Evolutionary conservation across 2,797 vertebrate genomes (phyloP).

Genomic region (Sebastes flavidus): DNA sequence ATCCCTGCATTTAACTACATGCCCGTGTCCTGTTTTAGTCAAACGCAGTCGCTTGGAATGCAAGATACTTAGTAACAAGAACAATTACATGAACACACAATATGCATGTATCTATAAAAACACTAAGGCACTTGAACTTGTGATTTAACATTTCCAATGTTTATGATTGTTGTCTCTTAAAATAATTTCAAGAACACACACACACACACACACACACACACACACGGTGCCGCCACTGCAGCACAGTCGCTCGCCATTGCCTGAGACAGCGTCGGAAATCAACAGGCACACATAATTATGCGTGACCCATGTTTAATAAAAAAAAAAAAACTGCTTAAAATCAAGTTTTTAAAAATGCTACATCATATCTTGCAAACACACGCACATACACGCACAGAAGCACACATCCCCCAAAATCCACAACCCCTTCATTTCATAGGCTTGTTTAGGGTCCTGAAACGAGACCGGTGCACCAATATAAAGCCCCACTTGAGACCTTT

Average conservation of each 20-base stretch:
- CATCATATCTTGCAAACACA: conserved; percentile 50
- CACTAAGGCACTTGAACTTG: conserved; percentile 81
- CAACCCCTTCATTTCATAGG: conserved; percentile 38
- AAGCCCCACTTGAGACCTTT: conserved; percentile 40
- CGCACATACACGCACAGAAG: conserved; percentile 23
- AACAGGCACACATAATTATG: conserved; percentile 12
- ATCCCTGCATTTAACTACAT: conserved; percentile 52
- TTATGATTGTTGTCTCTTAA: conserved; percentile 58
- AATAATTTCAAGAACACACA: conserved; percentile 37
- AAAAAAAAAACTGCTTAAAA: conserved; percentile 51
- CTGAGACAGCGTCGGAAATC: conserved; percentile 63
- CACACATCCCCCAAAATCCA: conserved; percentile 35
- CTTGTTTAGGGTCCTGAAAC: conserved; percentile 70
- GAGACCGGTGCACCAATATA: conserved; percentile 61
- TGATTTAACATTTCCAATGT: conserved; percentile 56
- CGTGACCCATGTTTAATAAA: conserved; percentile 10
- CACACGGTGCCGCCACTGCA: conserved; percentile 29
- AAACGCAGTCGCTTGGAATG: conserved; percentile 57
- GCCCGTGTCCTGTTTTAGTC: conserved; percentile 48
- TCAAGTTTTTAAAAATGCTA: conserved; percentile 73
- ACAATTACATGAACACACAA: conserved; percentile 62
- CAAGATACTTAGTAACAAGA: conserved; percentile 65
- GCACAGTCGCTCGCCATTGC: conserved; percentile 48
- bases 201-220: not conserved
- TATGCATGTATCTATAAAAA: conserved; percentile 71